Evolutionary conservation across 2,113 vertebrate genomes (phyloP).

Genomic region (Lophochroa leadbeateri): DNA sequence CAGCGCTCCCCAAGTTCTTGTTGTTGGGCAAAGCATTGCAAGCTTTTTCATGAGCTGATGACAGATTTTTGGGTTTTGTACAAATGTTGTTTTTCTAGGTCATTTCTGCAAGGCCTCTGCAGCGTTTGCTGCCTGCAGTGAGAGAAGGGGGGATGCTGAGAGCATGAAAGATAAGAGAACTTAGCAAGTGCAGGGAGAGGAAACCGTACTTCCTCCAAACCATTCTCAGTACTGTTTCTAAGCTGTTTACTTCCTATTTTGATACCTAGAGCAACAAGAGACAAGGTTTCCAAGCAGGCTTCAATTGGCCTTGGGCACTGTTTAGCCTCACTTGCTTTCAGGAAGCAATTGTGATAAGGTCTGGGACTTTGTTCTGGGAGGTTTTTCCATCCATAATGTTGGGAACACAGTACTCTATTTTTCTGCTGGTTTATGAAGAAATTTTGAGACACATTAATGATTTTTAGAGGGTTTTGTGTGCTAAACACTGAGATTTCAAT

Average conservation of each 20-base stretch:
- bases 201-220: conserved; percentile 74
- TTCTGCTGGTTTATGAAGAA: conserved; percentile 68
- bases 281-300: conserved; percentile 62
- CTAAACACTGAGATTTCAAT: background rate
- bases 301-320: conserved; percentile 69
- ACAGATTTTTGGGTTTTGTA: background rate
- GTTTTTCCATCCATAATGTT: conserved; percentile 75
- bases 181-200: conserved; percentile 71
- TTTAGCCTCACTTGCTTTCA: conserved; percentile 75
- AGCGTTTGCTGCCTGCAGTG: background rate
- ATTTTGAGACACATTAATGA: conserved; percentile 19
- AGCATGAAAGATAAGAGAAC: conserved; percentile 61
- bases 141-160: conserved; percentile 40
- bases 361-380: conserved; percentile 65
- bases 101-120: background rate
- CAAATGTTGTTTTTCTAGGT: background rate
- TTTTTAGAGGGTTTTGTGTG: background rate
- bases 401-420: conserved; percentile 72
- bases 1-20: background rate
- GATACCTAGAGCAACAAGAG: conserved; percentile 78
- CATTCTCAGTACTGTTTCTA: conserved; percentile 80
- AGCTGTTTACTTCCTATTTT: conserved; percentile 84
- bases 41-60: background rate
- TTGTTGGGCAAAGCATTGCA: background rate
- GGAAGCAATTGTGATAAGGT: conserved; percentile 87